Evolutionary conservation across 2,888 invertebrate genomes (phyloP), one percentile per base, ranked within the genome.

Genomic region (Rotaria magnacalcarata): DNA sequence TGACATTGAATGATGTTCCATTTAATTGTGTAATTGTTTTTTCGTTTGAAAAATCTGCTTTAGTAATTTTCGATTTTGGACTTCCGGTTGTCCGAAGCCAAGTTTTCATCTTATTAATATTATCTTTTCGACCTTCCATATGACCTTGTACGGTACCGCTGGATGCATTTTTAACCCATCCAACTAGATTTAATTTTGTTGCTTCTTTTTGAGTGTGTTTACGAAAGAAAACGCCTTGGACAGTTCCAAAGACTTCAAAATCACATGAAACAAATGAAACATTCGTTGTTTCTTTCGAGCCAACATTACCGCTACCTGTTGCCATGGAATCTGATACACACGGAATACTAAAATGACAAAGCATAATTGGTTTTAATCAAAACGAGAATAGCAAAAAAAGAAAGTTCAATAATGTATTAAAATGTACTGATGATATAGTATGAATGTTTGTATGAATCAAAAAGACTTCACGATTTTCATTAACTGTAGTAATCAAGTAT

Each of bases 201-300:
- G 84, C 87, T 85, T 87, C 74, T 84, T 80, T 43, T 74, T 86
- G 67, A 34, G 87, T 85, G 52, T 87, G 47, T 80, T 87, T 87
- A 41, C 87, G 87, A 85, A 87, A 87, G 54, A 87, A 87, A 84
- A 87, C 87, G 56, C 86, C 86, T 85, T 87, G 87, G 24, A 87
- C 87, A 54, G 43, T 85, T 41, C 87, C 87, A 74, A 86, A 87
- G 19, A 87, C 52, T 84, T 87, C 85, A 75, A 84, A 87, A 58
- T 87, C 85, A 47, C 80, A 80, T 19, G 67, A 67, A 34, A 67
- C 1, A 41, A 27, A 67, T 7, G 67, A 67, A 34, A 34, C 67
- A 67, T 5, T 60, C 27, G 58, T 27, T 60, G 58, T 27, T 56
- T 56, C 56, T 24, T 56, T 56, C 21, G 56, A 56, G 24, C 21